Percentiles rank a stretch among this genome's conserved stretches.
These are phyloP conservation scores for Cyrtonyx montezumae DNA, from an alignment of 2,113 vertebrate genomes.

Conservation along the genomic window DNA sequence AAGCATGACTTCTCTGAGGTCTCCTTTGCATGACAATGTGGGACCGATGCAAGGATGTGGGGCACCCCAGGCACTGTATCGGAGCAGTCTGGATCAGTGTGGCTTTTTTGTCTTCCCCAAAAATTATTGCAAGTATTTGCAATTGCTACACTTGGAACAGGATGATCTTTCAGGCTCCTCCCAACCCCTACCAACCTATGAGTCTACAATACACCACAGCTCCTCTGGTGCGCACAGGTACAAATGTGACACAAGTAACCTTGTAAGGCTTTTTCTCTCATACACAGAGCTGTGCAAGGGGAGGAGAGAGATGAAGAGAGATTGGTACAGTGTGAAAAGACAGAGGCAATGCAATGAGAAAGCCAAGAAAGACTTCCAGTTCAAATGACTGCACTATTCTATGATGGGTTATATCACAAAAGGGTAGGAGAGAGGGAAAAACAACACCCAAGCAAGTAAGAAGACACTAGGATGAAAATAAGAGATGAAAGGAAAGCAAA, in stretches of 20 bases:
- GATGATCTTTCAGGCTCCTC: background rate
- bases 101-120: accelerated
- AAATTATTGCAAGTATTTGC: background rate
- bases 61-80: background rate
- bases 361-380: background rate
- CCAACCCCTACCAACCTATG: background rate
- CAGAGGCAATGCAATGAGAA: background rate
- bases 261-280: background rate
- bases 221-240: background rate
- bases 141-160: background rate
- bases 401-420: background rate
- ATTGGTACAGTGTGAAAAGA: background rate
- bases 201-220: background rate
- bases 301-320: background rate
- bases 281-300: background rate
- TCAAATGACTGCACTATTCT: too few species aligned
- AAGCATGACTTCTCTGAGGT: background rate
- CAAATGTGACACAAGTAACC: background rate
- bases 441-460: background rate
- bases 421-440: background rate
- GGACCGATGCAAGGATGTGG: accelerated
- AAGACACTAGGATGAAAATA: background rate
- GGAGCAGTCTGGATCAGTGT: background rate
- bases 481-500: background rate
- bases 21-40: background rate